Percentiles rank a stretch among this genome's conserved stretches.
phyloP scores from a whole-genome alignment of 1,140 invertebrate genomes.

The Euborellia annulipes region DNA sequence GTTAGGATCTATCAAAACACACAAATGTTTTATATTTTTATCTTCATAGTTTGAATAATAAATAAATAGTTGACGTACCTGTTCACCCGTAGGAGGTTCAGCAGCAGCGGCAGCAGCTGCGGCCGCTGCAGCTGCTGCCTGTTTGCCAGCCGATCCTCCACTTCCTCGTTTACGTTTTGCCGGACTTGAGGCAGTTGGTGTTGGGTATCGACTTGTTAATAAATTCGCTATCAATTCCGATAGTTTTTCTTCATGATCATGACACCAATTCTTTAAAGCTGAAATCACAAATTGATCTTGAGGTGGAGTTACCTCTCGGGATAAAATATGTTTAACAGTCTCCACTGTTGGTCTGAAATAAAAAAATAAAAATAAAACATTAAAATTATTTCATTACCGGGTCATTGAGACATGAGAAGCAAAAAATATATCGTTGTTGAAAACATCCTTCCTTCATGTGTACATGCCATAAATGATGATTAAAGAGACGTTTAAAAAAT shows the following conservation, averaged over 20 bases:
- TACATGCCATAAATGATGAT: slow-evolving; percentile 8
- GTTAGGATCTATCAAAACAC: neutral
- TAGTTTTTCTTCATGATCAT: slow-evolving; percentile 76
- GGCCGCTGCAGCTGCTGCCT: neutral
- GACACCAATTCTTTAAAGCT: slow-evolving; percentile 81
- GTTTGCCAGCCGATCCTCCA: neutral
- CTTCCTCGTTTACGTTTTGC: slow-evolving; percentile 70
- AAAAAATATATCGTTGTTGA: slow-evolving; percentile 10
- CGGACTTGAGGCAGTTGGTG: slow-evolving; percentile 69
- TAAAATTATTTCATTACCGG: too few species aligned
- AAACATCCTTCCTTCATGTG: slow-evolving; percentile 5
- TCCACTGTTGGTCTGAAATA: slow-evolving; percentile 60
- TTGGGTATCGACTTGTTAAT: slow-evolving; percentile 61
- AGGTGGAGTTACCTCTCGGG: slow-evolving; percentile 51
- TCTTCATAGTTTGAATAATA: neutral
- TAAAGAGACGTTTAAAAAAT: slow-evolving; percentile 4
- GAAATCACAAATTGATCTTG: slow-evolving; percentile 72
- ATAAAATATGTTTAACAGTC: slow-evolving; percentile 66
- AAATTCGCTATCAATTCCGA: slow-evolving; percentile 66
- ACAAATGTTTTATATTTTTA: neutral
- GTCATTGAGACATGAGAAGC: neutral
- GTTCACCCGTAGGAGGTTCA: slow-evolving; percentile 34
- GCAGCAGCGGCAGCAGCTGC: neutral
- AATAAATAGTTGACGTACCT: slow-evolving; percentile 22
- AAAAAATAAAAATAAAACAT: slow-evolving; percentile 1